A percentile compares a stretch with the other conserved stretches of the same genome.
phyloP scores from a whole-genome alignment of 2,888 invertebrate species.

The Papilio protenor region DNA sequence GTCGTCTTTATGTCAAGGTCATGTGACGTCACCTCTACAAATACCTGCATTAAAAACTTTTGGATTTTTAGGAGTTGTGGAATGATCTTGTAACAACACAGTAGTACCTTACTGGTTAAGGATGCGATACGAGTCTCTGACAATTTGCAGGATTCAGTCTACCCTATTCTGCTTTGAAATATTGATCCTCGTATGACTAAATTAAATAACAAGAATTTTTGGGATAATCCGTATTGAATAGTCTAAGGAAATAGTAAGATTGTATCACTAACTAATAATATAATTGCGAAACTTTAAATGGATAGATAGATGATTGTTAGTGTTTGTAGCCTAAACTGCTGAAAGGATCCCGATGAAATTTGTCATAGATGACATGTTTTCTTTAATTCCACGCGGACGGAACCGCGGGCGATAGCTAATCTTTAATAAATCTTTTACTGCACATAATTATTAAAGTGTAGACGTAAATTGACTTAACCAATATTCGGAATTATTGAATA shows the following conservation, averaged over 20 bases:
- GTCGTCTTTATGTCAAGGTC: constrained; percentile 32
- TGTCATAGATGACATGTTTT: no score
- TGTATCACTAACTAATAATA: not conserved
- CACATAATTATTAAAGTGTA: not conserved
- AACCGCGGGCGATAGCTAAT: no score
- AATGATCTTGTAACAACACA: not conserved
- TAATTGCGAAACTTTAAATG: no score
- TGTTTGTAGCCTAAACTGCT: no score
- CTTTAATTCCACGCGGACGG: no score
- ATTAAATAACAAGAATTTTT: not conserved
- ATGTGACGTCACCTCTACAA: constrained; percentile 1
- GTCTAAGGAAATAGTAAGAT: not conserved
- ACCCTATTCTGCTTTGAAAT: not conserved
- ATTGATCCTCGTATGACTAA: not conserved
- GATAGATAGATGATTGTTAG: no score
- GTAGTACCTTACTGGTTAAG: not conserved
- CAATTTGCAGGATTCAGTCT: not conserved
- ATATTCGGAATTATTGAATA: not conserved
- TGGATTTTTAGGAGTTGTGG: not conserved
- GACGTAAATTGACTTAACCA: not conserved
- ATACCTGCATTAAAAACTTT: not conserved
- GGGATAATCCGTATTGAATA: not conserved
- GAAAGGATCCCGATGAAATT: no score
- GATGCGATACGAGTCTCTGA: not conserved
- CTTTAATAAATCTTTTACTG: not conserved